Base-by-base conservation (phyloP, 2,797 vertebrate genomes). In the Eremophila alpestris region DNA sequence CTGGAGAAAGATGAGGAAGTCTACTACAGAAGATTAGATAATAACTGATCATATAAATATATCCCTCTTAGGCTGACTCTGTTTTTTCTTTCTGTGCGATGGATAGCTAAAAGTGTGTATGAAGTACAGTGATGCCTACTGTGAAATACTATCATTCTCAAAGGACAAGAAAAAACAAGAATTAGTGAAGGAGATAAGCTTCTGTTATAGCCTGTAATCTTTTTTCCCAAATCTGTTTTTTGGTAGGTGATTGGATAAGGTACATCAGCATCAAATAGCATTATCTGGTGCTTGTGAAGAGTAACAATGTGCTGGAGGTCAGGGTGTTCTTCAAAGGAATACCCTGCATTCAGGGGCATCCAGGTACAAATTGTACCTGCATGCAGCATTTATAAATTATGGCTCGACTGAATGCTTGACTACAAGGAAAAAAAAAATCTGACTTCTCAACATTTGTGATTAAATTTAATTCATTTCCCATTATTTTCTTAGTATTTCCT, bases 291-390 rank as follows among this genome's bases (percentile, higher is more conserved):
- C n/a, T 16, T 14, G 29, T 26, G 21, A 83, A 60, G 65, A 32
- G 30, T n/a, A 30, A 11, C 0, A 21, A 13, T 9, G 9, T 69
- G 20, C 40, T 65, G 24, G 18, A 76, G 21, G 13, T 49, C 2
- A 4, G 8, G 13, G 8, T 34, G 54, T 13, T 49, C 41, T 70
- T 56, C 49, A 41, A 10, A 58, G 30, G 11, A 71, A 29, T 13
- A 15, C 4, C 22, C 9, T n/a, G 8, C 7, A 6, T 17, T 80
- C 32, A 32, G 12, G 2, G 9, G 2, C 2, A 17, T 45, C 36
- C 34, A 41, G 5, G 16, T 52, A 32, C 19, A 51, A 27, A 34
- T 41, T n/a, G 8, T 9, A 30, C 13, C 36, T 68, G 15, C 23
- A 49, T 43, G 13, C 27, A 69, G 41, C 17, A 71, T 19, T 51